phyloP scores from a whole-genome alignment of 2,113 vertebrate genomes.

The Siniperca knerii region DNA sequence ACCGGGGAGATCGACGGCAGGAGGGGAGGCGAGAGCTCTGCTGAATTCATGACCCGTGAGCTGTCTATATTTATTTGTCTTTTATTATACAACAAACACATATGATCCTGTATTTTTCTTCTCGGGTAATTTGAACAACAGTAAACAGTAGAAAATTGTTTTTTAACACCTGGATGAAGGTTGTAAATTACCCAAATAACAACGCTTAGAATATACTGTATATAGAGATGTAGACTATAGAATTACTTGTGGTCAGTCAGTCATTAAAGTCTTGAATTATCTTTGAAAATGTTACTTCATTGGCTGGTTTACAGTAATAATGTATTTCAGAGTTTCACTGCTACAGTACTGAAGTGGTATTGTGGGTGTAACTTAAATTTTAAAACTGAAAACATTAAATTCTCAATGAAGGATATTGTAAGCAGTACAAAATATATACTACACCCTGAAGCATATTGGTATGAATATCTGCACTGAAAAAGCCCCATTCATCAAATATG shows the following conservation, averaged over 20 bases:
- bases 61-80: neutral
- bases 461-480: neutral
- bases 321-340: neutral
- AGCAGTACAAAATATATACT: neutral
- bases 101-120: neutral
- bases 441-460: neutral
- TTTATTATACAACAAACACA: neutral
- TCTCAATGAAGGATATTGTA: neutral
- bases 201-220: neutral
- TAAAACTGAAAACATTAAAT: neutral
- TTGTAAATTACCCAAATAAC: neutral
- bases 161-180: neutral
- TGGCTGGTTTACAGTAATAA: neutral
- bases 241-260: neutral
- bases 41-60: constrained; percentile 83
- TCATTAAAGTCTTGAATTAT: neutral
- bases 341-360: too few relatives aligned
- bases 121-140: neutral
- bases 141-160: neutral
- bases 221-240: too few relatives aligned
- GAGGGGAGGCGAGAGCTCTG: constrained; percentile 66
- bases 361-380: too few relatives aligned
- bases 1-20: constrained; percentile 73
- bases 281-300: neutral
- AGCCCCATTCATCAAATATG: neutral